Percentiles rank a stretch among this genome's conserved stretches.
phyloP scores from a whole-genome alignment of 2,797 vertebrate species.

The Tympanoctomys barrerae region DNA sequence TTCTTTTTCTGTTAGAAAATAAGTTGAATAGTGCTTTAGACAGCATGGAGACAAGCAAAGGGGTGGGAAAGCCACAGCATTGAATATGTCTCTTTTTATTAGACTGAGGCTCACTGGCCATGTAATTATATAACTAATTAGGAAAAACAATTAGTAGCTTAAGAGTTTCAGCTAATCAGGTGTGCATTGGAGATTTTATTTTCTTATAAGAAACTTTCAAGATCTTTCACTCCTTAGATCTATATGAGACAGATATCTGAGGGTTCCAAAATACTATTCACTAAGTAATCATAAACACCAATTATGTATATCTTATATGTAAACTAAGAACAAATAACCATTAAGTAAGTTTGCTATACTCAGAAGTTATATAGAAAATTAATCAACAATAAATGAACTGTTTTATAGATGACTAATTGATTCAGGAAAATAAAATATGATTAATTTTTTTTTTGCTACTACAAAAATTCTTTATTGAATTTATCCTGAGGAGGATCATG shows the following conservation, averaged over 20 bases:
- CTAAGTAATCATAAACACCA: neutral
- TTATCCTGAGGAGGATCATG: neutral
- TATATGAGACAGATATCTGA: neutral
- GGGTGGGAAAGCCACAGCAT: neutral
- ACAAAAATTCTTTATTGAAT: neutral
- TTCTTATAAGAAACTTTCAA: slow-evolving; percentile 14
- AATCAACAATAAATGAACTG: neutral
- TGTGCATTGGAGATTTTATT: slow-evolving; percentile 58
- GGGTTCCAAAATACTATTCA: slow-evolving; percentile 25
- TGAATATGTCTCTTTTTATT: slow-evolving; percentile 46
- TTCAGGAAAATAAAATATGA: neutral
- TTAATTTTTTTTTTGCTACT: slow-evolving; percentile 15
- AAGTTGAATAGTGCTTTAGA: neutral
- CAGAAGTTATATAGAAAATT: slow-evolving; percentile 24
- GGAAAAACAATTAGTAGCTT: slow-evolving; percentile 70
- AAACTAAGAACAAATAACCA: slow-evolving; percentile 44
- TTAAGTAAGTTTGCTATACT: neutral
- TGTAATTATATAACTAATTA: slow-evolving; percentile 79
- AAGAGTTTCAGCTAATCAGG: slow-evolving; percentile 50
- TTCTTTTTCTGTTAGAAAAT: slow-evolving; percentile 53
- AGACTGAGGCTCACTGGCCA: slow-evolving; percentile 52
- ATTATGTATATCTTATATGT: neutral
- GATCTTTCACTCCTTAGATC: slow-evolving; percentile 43
- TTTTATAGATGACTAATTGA: neutral
- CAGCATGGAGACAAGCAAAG: slow-evolving; percentile 41